These are phyloP conservation scores for Tragelaphus scriptus DNA, from an alignment of 2,113 vertebrate species.

Conservation along the genomic window DNA sequence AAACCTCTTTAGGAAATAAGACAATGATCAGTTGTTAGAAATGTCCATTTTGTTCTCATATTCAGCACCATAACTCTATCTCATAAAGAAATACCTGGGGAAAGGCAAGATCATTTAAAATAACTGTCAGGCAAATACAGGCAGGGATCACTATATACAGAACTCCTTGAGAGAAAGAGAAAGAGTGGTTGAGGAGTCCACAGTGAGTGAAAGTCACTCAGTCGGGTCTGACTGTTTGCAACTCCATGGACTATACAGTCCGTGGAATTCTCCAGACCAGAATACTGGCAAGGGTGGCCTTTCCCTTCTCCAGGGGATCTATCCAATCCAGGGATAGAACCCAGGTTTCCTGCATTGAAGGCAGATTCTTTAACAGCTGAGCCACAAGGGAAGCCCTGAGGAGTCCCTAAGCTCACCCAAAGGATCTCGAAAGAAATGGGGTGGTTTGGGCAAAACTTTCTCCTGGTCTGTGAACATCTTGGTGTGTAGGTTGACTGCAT, in stretches of 20 bases:
- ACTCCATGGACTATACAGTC: not conserved
- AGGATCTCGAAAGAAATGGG: not conserved
- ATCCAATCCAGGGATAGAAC: not conserved
- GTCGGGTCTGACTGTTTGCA: not conserved
- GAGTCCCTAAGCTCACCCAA: not conserved
- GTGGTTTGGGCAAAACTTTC: not conserved
- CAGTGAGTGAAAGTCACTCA: not conserved
- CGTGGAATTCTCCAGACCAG: not conserved
- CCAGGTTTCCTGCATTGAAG: not conserved
- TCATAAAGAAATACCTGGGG: not conserved
- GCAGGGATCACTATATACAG: not conserved
- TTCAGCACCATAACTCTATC: not conserved
- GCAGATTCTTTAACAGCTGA: not conserved
- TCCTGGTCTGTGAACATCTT: not conserved
- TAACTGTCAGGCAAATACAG: not conserved
- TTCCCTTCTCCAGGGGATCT: not conserved
- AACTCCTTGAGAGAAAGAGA: not conserved
- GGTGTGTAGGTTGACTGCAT: not conserved
- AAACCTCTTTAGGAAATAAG: not conserved
- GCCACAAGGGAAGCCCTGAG: not conserved
- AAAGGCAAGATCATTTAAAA: not conserved
- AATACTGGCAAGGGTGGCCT: not conserved
- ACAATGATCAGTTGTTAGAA: not conserved
- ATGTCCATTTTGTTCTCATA: not conserved
- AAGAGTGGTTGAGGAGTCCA: not conserved